Evolutionary conservation across 2,888 invertebrate genomes (phyloP), one percentile per base, ranked within the genome.

Genomic region (Xestia c-nigrum): DNA sequence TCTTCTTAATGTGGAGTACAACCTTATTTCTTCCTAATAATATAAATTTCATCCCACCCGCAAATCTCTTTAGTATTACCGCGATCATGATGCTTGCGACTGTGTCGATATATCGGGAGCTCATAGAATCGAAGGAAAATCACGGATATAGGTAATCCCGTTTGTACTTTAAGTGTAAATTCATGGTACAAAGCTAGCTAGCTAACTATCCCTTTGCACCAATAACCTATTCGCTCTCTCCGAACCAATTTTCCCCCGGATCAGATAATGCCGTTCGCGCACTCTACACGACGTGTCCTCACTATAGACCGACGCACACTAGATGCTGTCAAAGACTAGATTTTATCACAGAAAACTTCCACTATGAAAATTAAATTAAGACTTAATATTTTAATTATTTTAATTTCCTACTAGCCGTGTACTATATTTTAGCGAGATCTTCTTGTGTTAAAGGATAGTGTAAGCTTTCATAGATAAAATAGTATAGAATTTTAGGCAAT

Each of bases 311-410:
- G 83, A 81, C 78, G 43, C 66, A 24, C 3, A 47, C 47, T 46
- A 38, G 73, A 81, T 70, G 57, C 65, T 50, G 61, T 66, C 70
- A 69, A 65, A 72, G 77, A 38, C 40, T 16, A 77, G 81, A 72
- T 73, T 16, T 10, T 43, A 71, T 78, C 78, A 73, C 14, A 3
- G 38, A 14, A 47, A 68, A 24, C 57, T 14, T 55, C 12, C 66
- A 6, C 21, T 40, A 55, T 10, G 21, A 9, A 43, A 43, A 43
- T 43, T 43, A 43, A 43, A 43, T 43, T 43, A 43, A 43, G 43
- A 43, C 24, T 12, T 10, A 24, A 57, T 24, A 21, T 52, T 9
- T 10, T 10, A n/a, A 57, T 24, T 24, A 21, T 52, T 9, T 10
- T 10, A n/a, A 57, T 24, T 24, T 57, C 3, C 57, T 57, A 57